A percentile compares a stretch with the other conserved stretches of the same genome.
These are phyloP conservation scores for Emberiza fucata DNA, from an alignment of 2,113 vertebrate species.

Conservation along the genomic window DNA sequence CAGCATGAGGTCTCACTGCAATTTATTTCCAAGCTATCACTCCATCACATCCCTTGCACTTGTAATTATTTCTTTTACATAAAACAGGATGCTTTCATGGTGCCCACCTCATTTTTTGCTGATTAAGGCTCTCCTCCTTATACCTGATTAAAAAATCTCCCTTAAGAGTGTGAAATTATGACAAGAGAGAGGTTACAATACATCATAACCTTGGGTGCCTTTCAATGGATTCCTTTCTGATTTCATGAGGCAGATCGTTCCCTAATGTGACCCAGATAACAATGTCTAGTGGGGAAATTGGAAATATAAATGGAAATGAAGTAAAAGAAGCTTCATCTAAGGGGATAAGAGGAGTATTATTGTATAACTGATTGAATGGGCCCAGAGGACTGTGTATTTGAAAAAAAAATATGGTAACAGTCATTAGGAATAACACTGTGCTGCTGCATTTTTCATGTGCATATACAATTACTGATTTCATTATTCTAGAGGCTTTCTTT, in stretches of 20 bases:
- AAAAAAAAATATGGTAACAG: slow-evolving; percentile 48
- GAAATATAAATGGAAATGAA: slow-evolving; percentile 87
- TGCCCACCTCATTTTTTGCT: slow-evolving; percentile 60
- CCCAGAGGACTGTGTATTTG: slow-evolving; percentile 58
- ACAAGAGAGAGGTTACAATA: slow-evolving; percentile 71
- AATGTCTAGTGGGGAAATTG: slow-evolving; percentile 79
- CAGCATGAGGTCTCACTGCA: slow-evolving; percentile 35
- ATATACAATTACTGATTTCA: slow-evolving; percentile 66
- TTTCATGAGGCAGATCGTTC: slow-evolving; percentile 70
- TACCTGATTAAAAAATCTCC: slow-evolving; percentile 61
- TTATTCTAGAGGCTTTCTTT: slow-evolving; percentile 70
- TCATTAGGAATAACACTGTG: slow-evolving; percentile 67
- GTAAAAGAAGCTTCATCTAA: slow-evolving; percentile 72
- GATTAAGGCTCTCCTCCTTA: slow-evolving; percentile 56
- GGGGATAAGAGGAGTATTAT: slow-evolving; percentile 72
- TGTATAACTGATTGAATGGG: slow-evolving; percentile 74
- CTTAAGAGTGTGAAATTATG: slow-evolving; percentile 44
- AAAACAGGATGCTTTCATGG: slow-evolving; percentile 20
- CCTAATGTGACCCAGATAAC: slow-evolving; percentile 85
- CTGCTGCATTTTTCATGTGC: slow-evolving; percentile 64
- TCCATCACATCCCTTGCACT: slow-evolving; percentile 45
- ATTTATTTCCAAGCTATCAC: slow-evolving; percentile 60
- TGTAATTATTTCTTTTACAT: slow-evolving; percentile 71
- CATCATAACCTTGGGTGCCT: slow-evolving; percentile 68
- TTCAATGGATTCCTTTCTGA: slow-evolving; percentile 71